Base-by-base conservation (phyloP, 2,888 invertebrate species). In the Daptonema setosum region DNA sequence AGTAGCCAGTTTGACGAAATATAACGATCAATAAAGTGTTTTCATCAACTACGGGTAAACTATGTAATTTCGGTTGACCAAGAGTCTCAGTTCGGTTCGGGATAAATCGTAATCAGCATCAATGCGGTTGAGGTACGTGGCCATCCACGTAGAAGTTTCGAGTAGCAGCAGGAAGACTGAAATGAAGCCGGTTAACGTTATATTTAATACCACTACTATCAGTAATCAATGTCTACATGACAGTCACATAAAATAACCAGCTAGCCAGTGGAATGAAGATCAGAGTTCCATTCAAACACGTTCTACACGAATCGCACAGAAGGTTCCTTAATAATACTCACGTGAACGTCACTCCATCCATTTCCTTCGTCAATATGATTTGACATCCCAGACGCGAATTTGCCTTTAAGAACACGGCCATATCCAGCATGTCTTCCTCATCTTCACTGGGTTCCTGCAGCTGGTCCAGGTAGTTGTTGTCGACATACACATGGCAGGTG, bases 81-180 rank as follows among this genome's bases (percentile, higher is more conserved):
- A 41, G 3, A 25, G 17, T 3, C 30, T n/a, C 26, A 48, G n/a
- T n/a, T n/a, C n/a, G n/a, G n/a, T n/a, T n/a, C n/a, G n/a, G n/a
- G n/a, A n/a, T n/a, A n/a, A n/a, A n/a, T n/a, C n/a, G 25, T 8
- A 56, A 50, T 30, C 29, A 20, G 43, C 41, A 45, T 65, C 64
- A 97, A 74, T 95, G 95, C 1, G 91, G 87, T 64, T 85, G 80
- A 0, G 95, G 95, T 64, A 82, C 85, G 70, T 95, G 91, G 22
- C 93, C 95, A 71, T 99, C 97, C 1, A 97, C 95, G 73, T 91
- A 91, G 73, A 91, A 93, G 72, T 93, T 93, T 60, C 87, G 79
- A 1, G 91, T 91, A 52, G 85, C 86, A 70, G 81, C 78, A 0
- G 91, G 91, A 63, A 91, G 72, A n/a, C n/a, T n/a, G n/a, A n/a